Percentiles rank a stretch among this genome's conserved stretches.
Conservation (phyloP, 2,113 vertebrate species). For the Cichladusa arquata region DNA sequence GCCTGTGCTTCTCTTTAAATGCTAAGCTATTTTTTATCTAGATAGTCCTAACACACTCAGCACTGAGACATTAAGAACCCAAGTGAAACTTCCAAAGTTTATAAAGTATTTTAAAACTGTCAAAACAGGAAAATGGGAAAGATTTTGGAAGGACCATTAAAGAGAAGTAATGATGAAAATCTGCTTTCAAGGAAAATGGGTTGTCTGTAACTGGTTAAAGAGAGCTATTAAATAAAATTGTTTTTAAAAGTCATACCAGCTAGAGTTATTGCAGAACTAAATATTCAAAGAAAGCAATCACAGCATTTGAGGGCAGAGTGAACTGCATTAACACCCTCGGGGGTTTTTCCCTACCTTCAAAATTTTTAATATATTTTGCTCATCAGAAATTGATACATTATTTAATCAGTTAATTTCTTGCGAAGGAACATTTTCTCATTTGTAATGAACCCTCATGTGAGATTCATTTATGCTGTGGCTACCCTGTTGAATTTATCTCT, state of each 20-base stretch:
- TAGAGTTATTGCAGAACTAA: background rate
- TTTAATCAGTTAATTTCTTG: slow-evolving; percentile 25
- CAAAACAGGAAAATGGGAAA: background rate
- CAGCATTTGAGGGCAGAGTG: background rate
- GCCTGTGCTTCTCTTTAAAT: background rate
- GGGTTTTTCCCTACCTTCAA: background rate
- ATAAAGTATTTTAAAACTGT: background rate
- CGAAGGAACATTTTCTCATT: background rate
- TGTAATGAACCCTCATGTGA: background rate
- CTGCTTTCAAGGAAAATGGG: background rate
- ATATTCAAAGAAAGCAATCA: background rate
- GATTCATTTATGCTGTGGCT: background rate
- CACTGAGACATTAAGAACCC: background rate
- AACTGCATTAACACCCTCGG: background rate
- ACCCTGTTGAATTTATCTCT: background rate
- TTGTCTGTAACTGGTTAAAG: background rate
- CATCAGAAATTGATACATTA: background rate
- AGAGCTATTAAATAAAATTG: background rate
- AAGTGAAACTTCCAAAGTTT: background rate
- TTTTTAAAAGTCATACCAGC: background rate
- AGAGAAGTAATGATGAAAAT: background rate
- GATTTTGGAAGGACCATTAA: background rate
- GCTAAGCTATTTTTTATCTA: background rate
- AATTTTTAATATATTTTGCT: background rate
- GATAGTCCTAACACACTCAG: background rate